Evolutionary conservation across 2,113 vertebrate species (phyloP).

Genomic region (Macquaria australasica): DNA sequence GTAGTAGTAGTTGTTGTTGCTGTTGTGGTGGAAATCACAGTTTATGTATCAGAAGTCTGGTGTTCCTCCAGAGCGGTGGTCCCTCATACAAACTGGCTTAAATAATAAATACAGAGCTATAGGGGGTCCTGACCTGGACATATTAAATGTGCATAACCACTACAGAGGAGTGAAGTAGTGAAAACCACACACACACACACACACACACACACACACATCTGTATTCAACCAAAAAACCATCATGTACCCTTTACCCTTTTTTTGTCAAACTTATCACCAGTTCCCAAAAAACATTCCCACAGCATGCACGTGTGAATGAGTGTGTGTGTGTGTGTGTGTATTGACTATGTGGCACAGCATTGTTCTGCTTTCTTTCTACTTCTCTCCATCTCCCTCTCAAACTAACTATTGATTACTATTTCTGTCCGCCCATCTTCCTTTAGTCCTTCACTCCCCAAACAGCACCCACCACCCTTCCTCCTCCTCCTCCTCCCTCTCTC

Average conservation of each 20-base stretch:
- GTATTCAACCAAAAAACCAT: conserved; percentile 11
- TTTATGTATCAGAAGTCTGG: conserved; percentile 51
- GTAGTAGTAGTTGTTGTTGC: not conserved
- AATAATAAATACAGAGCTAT: conserved; percentile 75
- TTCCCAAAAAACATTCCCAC: not conserved
- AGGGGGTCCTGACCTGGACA: conserved; percentile 64
- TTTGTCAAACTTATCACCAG: conserved; percentile 13
- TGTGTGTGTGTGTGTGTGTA: conserved; percentile 29
- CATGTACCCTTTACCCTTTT: conserved; percentile 1
- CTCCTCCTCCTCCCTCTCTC: conserved; percentile 14
- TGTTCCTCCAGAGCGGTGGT: conserved; percentile 25
- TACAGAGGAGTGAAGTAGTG: conserved; percentile 45
- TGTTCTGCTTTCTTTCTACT: conserved; percentile 37
- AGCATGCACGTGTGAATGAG: not conserved
- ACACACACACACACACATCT: not conserved
- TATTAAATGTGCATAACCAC: conserved; percentile 81
- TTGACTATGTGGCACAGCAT: conserved; percentile 39
- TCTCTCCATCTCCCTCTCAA: conserved; percentile 34
- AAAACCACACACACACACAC: conserved; percentile 26
- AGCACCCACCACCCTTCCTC: conserved; percentile 29
- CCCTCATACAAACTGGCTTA: conserved; percentile 57
- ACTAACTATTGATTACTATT: conserved; percentile 63
- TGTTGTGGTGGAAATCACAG: conserved; percentile 26
- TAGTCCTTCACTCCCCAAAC: conserved; percentile 56
- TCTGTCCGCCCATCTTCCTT: conserved; percentile 47